Evolutionary conservation across 2,113 vertebrate genomes (phyloP), one percentile per base, ranked within the genome.

Genomic region (Formicarius rufipectus): DNA sequence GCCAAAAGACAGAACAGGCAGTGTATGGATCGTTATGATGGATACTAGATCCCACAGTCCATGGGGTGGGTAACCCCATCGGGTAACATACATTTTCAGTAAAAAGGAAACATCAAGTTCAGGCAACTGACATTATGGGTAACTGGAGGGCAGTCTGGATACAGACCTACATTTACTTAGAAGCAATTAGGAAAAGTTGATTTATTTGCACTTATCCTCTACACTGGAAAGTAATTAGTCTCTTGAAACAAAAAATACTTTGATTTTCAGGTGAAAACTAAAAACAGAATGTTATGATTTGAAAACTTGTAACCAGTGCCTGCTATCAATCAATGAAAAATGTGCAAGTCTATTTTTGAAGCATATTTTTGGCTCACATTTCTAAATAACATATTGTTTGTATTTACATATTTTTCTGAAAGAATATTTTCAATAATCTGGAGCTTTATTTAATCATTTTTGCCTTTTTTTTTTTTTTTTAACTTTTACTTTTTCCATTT

Each of bases 301-400:
- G 47, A 82, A 82, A 84, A 82, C 87, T 62, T 80, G 30, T 39
- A 91, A 62, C 58, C 55, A 58, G 30, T 94, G 71, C 30, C 84
- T 96, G 91, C 39, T 83, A 85, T 73, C 56, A 95, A 91, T 88
- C 79, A 95, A 53, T 84, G 63, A 93, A 86, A 96, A 95, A 77
- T 85, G 85, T 95, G 66, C 78, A 84, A 81, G 94, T 93, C 74
- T 96, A 60, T 82, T 90, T 97, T 96, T 95, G 71, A 87, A 84
- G 35, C 20, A 23, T 45, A 42, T 62, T 96, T 94, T 96, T 96
- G 95, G 87, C 83, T 95, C 52, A 42, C 52, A 84, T 74, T 91
- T 96, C 50, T 92, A 77, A 93, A 92, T 69, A 72, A 83, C 95
- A 97, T 95, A 93, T 94, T 97, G 93, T 95, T 97, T 97, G 79